Conservation (phyloP, 2,888 invertebrate species). For the Polia nebulosa region DNA sequence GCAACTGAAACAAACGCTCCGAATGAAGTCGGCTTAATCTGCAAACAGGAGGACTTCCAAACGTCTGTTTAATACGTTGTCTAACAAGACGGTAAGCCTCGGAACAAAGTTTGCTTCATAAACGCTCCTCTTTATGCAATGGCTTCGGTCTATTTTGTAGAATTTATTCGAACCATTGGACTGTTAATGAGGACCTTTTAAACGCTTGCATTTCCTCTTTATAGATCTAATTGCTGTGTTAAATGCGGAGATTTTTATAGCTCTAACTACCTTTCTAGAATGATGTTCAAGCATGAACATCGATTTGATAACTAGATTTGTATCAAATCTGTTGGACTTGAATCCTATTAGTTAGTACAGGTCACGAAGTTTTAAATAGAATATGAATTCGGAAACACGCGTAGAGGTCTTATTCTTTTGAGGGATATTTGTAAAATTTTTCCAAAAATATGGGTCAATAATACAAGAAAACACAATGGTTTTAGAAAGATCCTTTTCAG, state of each 20-base stretch:
- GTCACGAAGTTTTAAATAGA: neutral
- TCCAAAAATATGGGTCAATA: no score
- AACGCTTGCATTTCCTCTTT: slow-evolving; percentile 67
- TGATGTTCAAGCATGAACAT: slow-evolving; percentile 19
- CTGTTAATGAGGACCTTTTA: slow-evolving; percentile 69
- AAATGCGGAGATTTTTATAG: slow-evolving; percentile 45
- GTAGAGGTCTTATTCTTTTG: no score
- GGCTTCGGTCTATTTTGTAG: slow-evolving; percentile 64
- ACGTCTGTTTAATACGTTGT: slow-evolving; percentile 55
- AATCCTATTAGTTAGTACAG: neutral
- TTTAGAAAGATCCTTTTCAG: neutral
- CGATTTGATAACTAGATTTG: slow-evolving; percentile 11
- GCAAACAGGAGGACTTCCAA: slow-evolving; percentile 52
- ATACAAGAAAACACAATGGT: no score
- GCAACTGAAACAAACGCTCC: slow-evolving; percentile 32
- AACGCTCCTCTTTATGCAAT: slow-evolving; percentile 77
- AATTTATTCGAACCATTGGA: slow-evolving; percentile 77
- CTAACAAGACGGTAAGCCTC: slow-evolving; percentile 62
- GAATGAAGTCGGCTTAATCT: slow-evolving; percentile 39
- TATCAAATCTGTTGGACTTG: neutral
- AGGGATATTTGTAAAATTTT: no score
- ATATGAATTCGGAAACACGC: no score
- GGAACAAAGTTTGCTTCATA: slow-evolving; percentile 68
- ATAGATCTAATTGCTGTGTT: slow-evolving; percentile 50
- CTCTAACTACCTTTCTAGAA: slow-evolving; percentile 11